Percentiles rank a stretch among this genome's conserved stretches.
Conservation (phyloP, 2,113 vertebrate genomes). For the Emydocephalus ijimae region DNA sequence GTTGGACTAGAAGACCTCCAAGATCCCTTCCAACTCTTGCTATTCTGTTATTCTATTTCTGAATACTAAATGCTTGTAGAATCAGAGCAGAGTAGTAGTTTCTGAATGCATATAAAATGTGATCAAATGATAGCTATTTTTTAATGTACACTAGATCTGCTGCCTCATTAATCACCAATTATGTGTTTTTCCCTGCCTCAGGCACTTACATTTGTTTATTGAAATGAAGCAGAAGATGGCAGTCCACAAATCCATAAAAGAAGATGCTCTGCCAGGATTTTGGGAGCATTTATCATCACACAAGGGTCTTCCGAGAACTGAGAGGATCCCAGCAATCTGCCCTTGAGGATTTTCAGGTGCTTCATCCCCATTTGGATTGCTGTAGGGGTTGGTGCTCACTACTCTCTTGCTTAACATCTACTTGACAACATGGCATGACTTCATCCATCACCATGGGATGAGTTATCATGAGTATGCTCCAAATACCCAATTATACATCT, state of each 20-base stretch:
- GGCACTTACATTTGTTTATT: neutral
- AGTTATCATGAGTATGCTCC: neutral
- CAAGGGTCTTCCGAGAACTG: neutral
- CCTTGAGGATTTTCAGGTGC: neutral
- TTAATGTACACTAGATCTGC: neutral
- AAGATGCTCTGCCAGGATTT: neutral
- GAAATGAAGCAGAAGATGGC: neutral
- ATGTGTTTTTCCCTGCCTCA: neutral
- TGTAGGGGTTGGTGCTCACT: neutral
- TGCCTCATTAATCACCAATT: neutral
- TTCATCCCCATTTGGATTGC: neutral
- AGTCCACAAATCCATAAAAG: neutral
- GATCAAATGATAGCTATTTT: neutral
- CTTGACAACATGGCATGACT: neutral
- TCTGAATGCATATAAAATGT: neutral
- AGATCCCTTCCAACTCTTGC: neutral
- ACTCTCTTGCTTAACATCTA: neutral
- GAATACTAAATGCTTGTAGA: neutral
- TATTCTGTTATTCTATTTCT: neutral
- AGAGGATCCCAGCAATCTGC: neutral
- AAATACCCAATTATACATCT: neutral
- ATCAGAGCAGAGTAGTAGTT: neutral
- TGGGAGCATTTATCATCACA: neutral
- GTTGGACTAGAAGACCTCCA: neutral
- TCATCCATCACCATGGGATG: neutral